These are phyloP conservation scores for Melieria picta DNA, from an alignment of 2,888 invertebrate genomes.

Conservation along the genomic window DNA sequence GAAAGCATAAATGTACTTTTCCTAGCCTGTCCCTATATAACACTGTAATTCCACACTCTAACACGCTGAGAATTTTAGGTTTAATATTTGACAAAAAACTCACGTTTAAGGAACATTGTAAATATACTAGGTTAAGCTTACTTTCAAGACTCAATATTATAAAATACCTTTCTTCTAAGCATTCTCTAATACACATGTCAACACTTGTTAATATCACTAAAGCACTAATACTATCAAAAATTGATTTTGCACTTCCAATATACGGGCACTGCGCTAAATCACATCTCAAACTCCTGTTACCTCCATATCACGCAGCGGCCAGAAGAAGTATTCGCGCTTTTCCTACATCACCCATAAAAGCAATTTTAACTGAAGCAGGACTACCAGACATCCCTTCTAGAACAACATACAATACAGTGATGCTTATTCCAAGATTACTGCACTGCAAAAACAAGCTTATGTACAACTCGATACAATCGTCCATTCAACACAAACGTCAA, in stretches of 20 bases:
- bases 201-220: constrained; percentile 7
- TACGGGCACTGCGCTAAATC: too few species aligned
- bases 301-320: too few species aligned
- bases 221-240: constrained; percentile 12
- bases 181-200: constrained; percentile 6
- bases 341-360: too few species aligned
- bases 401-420: too few species aligned
- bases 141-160: neutral
- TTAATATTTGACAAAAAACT: neutral
- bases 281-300: too few species aligned
- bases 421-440: too few species aligned
- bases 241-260: neutral
- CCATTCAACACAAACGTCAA: too few species aligned
- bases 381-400: too few species aligned
- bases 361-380: too few species aligned
- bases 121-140: neutral
- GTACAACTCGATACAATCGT: too few species aligned
- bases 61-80: neutral
- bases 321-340: too few species aligned
- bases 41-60: neutral
- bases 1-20: constrained; percentile 5
- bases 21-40: constrained; percentile 13
- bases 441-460: too few species aligned
- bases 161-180: neutral
- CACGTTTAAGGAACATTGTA: neutral